phyloP scores from a whole-genome alignment of 2,888 invertebrate genomes.

The Eupithecia exiguata region DNA sequence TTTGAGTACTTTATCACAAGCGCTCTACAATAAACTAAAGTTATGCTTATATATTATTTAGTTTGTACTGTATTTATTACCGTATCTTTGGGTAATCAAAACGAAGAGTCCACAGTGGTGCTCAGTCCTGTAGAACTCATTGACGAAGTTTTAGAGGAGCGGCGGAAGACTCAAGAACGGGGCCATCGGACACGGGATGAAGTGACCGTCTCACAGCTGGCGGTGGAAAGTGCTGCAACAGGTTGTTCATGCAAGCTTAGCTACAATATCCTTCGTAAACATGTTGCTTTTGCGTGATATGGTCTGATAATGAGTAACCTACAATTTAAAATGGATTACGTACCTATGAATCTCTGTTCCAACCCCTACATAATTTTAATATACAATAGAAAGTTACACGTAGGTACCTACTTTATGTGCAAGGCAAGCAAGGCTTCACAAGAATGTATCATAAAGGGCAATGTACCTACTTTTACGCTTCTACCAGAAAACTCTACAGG shows the following conservation, averaged over 20 bases:
- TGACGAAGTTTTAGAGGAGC: slow-evolving; percentile 58
- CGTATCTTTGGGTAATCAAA: slow-evolving; percentile 16
- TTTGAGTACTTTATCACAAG: not conserved
- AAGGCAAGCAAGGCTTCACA: too few relatives aligned
- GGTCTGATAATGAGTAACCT: not conserved
- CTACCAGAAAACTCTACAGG: too few relatives aligned
- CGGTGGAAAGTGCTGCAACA: slow-evolving; percentile 15
- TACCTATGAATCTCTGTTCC: too few relatives aligned
- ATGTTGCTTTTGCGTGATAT: not conserved
- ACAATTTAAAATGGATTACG: too few relatives aligned
- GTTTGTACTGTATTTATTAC: not conserved
- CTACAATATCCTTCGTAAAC: not conserved
- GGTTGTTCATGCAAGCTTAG: slow-evolving; percentile 12
- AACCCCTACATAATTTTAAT: too few relatives aligned
- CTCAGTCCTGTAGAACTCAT: slow-evolving; percentile 59
- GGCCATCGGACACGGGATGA: slow-evolving; percentile 1
- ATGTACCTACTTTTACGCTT: too few relatives aligned
- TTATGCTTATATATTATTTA: not conserved
- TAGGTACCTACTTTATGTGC: too few relatives aligned
- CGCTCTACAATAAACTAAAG: not conserved
- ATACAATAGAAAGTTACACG: too few relatives aligned
- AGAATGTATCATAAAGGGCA: too few relatives aligned
- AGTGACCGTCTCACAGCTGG: slow-evolving; percentile 2
- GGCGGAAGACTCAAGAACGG: slow-evolving; percentile 36
- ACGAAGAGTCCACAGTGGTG: slow-evolving; percentile 54